phyloP scores from a whole-genome alignment of 2,888 invertebrate species.

The Dicranocentrus wangi region DNA sequence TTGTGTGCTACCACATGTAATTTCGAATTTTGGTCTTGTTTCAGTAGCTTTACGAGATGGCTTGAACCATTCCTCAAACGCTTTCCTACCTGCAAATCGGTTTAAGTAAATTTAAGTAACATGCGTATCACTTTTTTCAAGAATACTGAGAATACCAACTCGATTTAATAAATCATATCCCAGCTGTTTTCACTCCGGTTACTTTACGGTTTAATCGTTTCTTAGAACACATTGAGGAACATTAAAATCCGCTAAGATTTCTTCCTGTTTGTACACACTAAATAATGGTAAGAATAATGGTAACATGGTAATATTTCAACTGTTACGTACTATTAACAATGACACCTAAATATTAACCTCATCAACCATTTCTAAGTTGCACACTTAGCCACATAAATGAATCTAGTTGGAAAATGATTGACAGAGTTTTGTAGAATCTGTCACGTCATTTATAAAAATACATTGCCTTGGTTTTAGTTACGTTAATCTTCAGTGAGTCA shows the following conservation, averaged over 20 bases:
- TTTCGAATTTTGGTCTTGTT: not conserved
- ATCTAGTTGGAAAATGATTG: too few relatives aligned
- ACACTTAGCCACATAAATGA: not conserved
- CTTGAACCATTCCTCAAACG: not conserved
- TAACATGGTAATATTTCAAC: slow-evolving; percentile 9
- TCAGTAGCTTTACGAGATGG: not conserved
- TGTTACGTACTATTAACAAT: slow-evolving; percentile 8
- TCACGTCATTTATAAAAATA: slow-evolving; percentile 19
- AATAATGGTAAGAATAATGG: slow-evolving; percentile 25
- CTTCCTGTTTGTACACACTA: slow-evolving; percentile 8
- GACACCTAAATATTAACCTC: slow-evolving; percentile 45
- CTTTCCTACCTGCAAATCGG: not conserved
- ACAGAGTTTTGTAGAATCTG: not conserved
- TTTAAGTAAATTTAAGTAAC: slow-evolving; percentile 28
- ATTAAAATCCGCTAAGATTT: too few relatives aligned
- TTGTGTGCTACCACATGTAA: not conserved
- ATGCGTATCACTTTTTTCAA: slow-evolving; percentile 1
- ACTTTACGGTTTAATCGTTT: too few relatives aligned
- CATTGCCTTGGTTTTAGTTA: slow-evolving; percentile 43
- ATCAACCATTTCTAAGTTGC: slow-evolving; percentile 12
- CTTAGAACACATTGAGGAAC: too few relatives aligned
- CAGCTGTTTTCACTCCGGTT: too few relatives aligned
- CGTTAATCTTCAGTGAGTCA: slow-evolving; percentile 43
- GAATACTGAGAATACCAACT: slow-evolving; percentile 16
- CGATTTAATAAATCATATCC: too few relatives aligned